Evolutionary conservation across 2,888 invertebrate genomes (phyloP).

Genomic region (Caenorhabditis sp.): DNA sequence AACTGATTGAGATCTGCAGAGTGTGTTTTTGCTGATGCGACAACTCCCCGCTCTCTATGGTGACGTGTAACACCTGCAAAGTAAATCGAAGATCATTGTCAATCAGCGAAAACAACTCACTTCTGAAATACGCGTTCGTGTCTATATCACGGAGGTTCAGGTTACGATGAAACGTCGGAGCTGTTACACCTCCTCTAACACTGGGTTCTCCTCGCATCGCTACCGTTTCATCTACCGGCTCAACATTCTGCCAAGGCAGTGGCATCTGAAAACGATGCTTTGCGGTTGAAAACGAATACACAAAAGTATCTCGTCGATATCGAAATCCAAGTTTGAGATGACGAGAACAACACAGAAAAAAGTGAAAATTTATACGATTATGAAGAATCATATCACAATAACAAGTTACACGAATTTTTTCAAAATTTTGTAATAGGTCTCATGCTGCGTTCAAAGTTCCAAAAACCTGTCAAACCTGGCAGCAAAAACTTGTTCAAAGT

Average conservation of each 20-base stretch:
- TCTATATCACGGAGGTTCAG: neutral
- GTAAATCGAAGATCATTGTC: neutral
- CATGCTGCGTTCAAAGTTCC: too few species aligned
- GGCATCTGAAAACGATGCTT: constrained; percentile 10
- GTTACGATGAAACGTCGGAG: neutral
- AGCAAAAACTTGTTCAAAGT: too few species aligned
- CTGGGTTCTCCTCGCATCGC: too few species aligned
- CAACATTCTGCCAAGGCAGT: neutral
- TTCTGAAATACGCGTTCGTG: neutral
- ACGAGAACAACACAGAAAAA: neutral
- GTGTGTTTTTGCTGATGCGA: neutral
- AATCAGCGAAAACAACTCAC: neutral
- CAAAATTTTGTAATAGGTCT: neutral
- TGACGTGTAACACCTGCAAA: constrained; percentile 1
- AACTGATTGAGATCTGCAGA: neutral
- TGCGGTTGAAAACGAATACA: too few species aligned
- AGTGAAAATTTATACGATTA: neutral
- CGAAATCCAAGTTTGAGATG: too few species aligned
- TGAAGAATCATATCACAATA: neutral
- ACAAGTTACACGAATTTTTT: neutral
- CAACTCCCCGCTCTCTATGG: neutral
- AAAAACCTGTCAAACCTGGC: too few species aligned
- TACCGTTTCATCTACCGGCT: too few species aligned
- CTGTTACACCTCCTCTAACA: neutral
- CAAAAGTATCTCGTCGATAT: too few species aligned